Conservation (phyloP, 2,888 invertebrate genomes). For the Palloptera scutellata region DNA sequence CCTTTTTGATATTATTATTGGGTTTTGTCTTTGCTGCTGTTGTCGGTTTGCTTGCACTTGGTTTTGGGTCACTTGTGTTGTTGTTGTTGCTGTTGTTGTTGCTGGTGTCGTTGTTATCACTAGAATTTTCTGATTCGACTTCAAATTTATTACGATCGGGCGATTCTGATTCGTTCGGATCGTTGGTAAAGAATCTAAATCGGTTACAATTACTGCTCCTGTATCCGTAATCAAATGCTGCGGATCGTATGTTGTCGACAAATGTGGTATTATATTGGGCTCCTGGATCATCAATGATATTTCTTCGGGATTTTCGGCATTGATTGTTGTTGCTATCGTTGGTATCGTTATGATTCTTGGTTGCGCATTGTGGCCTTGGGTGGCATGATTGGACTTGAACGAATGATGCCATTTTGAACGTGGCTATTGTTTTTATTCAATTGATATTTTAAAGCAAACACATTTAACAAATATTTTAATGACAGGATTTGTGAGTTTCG, state of each 20-base stretch:
- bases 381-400: conserved; percentile 55
- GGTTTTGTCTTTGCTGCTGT: conserved; percentile 32
- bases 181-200: conserved; percentile 5
- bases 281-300: conserved; percentile 60
- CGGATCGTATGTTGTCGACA: conserved; percentile 26
- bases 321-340: conserved; percentile 43
- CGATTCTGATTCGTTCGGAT: neutral
- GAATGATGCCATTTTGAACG: conserved; percentile 61
- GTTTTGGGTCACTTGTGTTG: conserved; percentile 16
- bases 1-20: conserved; percentile 44
- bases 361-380: conserved; percentile 52
- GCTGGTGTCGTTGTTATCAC: conserved; percentile 40
- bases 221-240: conserved; percentile 4
- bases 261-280: conserved; percentile 38
- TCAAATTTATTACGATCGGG: conserved; percentile 17
- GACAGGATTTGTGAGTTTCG: conserved; percentile 9
- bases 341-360: conserved; percentile 40
- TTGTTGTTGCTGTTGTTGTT: conserved; percentile 22
- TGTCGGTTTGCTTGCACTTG: conserved; percentile 25
- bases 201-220: neutral
- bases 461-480: conserved; percentile 18
- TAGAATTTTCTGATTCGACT: conserved; percentile 47
- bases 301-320: conserved; percentile 51
- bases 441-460: conserved; percentile 5
- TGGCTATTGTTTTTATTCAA: conserved; percentile 44